phyloP scores from a whole-genome alignment of 1,140 invertebrate genomes.

The Formica selysi region DNA sequence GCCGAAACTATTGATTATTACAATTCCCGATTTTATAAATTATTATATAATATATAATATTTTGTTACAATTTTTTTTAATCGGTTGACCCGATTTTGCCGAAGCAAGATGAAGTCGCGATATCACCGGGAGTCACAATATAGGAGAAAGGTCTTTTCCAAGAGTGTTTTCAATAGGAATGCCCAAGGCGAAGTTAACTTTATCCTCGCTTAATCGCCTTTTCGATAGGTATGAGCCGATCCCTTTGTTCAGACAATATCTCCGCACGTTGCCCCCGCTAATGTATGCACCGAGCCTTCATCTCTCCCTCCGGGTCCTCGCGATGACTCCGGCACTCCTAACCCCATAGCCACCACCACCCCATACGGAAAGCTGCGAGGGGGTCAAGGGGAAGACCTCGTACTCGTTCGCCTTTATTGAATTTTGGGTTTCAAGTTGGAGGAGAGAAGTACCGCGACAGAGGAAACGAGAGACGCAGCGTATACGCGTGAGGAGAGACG shows the following conservation, averaged over 20 bases:
- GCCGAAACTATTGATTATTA: neutral
- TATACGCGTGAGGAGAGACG: slow-evolving; percentile 63
- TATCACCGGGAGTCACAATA: slow-evolving; percentile 9
- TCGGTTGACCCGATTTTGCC: neutral
- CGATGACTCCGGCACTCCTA: slow-evolving; percentile 75
- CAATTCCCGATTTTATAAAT: neutral
- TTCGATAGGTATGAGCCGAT: slow-evolving; percentile 77
- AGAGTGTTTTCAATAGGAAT: slow-evolving; percentile 14
- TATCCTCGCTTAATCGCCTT: slow-evolving; percentile 78
- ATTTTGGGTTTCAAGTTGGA: slow-evolving; percentile 85
- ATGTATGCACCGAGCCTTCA: slow-evolving; percentile 79
- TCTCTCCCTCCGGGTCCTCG: slow-evolving; percentile 56
- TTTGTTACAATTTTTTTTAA: neutral
- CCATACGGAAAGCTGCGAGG: slow-evolving; percentile 67
- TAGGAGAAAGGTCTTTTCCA: neutral
- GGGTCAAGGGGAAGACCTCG: slow-evolving; percentile 78
- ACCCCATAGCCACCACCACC: slow-evolving; percentile 64
- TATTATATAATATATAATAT: neutral
- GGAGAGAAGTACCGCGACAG: slow-evolving; percentile 43
- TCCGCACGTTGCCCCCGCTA: slow-evolving; percentile 75
- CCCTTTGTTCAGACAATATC: slow-evolving; percentile 81
- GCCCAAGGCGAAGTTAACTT: slow-evolving; percentile 70
- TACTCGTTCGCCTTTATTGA: slow-evolving; percentile 85
- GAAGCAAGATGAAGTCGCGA: neutral
- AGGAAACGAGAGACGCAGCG: slow-evolving; percentile 56